Conservation (phyloP, 2,888 invertebrate species). For the Noctua janthina region DNA sequence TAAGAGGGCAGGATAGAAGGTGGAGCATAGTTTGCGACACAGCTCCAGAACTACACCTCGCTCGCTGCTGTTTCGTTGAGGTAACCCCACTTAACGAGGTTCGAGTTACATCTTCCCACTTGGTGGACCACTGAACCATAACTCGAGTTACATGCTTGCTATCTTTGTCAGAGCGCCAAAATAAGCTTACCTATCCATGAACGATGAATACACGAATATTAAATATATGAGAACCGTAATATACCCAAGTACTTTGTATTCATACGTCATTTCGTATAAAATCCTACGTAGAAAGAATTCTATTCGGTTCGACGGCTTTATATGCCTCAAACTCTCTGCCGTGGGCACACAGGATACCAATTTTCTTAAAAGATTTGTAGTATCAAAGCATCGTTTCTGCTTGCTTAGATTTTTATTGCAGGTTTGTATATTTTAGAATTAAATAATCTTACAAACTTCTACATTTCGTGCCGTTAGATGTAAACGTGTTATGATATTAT, state of each 20-base stretch:
- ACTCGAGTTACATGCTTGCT: neutral
- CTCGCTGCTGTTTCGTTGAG: too few relatives aligned
- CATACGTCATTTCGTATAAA: neutral
- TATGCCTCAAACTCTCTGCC: neutral
- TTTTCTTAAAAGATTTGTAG: constrained; percentile 21
- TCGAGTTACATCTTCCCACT: too few relatives aligned
- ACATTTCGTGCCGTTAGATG: too few relatives aligned
- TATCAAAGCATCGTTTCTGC: constrained; percentile 9
- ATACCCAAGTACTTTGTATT: neutral
- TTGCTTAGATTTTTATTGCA: neutral
- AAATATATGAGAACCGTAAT: neutral
- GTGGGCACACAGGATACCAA: neutral
- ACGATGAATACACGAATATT: neutral
- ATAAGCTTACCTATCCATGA: neutral
- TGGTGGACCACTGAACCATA: too few relatives aligned
- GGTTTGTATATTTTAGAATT: too few relatives aligned
- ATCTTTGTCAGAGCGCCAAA: neutral
- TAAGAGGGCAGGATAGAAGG: too few relatives aligned
- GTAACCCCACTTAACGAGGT: too few relatives aligned
- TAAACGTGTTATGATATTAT: too few relatives aligned
- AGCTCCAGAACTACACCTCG: too few relatives aligned
- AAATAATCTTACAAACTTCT: too few relatives aligned
- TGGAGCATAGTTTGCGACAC: too few relatives aligned
- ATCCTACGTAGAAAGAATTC: neutral
- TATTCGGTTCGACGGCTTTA: neutral